phyloP scores from a whole-genome alignment of 2,888 invertebrate genomes.

The Pyrochroa serraticornis region DNA sequence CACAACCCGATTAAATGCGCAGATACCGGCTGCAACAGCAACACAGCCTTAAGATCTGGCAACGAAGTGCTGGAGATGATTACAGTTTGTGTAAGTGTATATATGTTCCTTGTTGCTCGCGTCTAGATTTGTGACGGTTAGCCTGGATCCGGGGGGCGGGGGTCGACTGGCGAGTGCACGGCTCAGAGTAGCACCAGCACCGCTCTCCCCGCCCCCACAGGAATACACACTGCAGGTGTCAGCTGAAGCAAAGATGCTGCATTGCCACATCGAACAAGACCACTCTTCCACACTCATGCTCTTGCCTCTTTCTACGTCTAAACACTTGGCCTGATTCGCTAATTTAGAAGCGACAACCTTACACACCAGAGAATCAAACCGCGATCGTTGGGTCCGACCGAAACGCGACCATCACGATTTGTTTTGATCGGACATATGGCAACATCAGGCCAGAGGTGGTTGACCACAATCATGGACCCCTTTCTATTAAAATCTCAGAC shows the following conservation, averaged over 20 bases:
- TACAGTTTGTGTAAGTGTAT: conserved; percentile 52
- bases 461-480: conserved; percentile 53
- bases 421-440: conserved; percentile 51
- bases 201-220: conserved; percentile 46
- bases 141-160: conserved; percentile 34
- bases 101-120: conserved; percentile 50
- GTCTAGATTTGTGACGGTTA: conserved; percentile 55
- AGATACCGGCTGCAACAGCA: conserved; percentile 51
- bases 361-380: neutral
- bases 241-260: conserved; percentile 52
- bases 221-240: conserved; percentile 58
- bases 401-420: conserved; percentile 29
- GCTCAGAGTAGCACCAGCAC: conserved; percentile 42
- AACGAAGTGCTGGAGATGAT: conserved; percentile 55
- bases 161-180: conserved; percentile 50
- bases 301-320: conserved; percentile 6
- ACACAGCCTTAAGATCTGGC: conserved; percentile 52
- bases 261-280: conserved; percentile 46
- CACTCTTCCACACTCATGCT: conserved; percentile 11
- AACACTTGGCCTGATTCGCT: conserved; percentile 22
- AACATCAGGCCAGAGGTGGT: conserved; percentile 51
- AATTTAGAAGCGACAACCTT: conserved; percentile 5
- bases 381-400: neutral
- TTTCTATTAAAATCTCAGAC: conserved; percentile 49
- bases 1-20: conserved; percentile 55